Conservation (phyloP, 2,888 invertebrate species). For the Spisula subtruncata region DNA sequence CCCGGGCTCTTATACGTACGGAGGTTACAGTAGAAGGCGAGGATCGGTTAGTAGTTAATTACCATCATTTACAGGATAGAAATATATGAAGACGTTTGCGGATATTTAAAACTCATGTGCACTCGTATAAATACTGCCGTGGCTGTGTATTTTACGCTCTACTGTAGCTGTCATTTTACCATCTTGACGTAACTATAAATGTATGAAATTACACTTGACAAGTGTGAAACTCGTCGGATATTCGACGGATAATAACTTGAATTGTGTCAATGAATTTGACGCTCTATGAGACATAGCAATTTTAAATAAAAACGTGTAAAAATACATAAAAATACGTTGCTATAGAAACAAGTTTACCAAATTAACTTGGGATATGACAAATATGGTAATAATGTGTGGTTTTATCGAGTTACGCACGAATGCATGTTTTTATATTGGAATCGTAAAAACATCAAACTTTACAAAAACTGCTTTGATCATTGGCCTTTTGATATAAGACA, state of each 20-base stretch:
- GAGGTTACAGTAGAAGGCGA: constrained; percentile 45
- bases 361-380: neutral
- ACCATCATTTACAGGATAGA: neutral
- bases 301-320: too few relatives aligned
- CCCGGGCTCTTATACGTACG: constrained; percentile 56
- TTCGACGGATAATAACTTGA: too few relatives aligned
- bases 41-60: constrained; percentile 66
- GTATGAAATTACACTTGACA: neutral
- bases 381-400: neutral
- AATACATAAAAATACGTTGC: neutral
- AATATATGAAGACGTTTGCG: neutral
- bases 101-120: neutral
- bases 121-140: too few relatives aligned
- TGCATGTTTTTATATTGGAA: neutral
- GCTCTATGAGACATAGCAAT: neutral
- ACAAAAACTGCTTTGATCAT: neutral
- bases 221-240: neutral
- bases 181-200: neutral
- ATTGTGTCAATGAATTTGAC: neutral
- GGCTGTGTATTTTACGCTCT: neutral
- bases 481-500: neutral
- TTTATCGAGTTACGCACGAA: neutral
- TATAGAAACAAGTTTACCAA: neutral
- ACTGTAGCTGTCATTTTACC: neutral
- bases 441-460: neutral